Evolutionary conservation across 1,140 invertebrate genomes (phyloP).

Genomic region (Apis dorsata): DNA sequence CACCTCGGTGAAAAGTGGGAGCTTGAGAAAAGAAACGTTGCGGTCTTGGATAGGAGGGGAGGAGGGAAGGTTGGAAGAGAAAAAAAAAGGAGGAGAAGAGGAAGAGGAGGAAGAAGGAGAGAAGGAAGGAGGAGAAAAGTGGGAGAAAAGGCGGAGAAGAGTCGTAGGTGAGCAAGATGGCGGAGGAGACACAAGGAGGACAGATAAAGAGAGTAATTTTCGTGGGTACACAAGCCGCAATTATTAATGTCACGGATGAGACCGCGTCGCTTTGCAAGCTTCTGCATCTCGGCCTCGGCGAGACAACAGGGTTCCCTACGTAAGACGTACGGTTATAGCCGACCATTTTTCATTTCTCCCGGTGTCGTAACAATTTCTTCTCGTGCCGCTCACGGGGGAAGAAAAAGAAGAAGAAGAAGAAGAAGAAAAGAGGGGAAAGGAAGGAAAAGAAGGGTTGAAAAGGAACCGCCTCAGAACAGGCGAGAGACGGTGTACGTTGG

Average conservation of each 20-base stretch:
- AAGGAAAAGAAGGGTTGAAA: no score
- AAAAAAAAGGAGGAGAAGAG: not conserved
- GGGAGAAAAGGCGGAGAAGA: slow-evolving; percentile 1
- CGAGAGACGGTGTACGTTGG: not conserved
- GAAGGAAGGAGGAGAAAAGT: slow-evolving; percentile 1
- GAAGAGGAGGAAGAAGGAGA: not conserved
- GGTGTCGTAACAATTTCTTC: slow-evolving; percentile 47
- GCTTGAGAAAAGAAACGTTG: slow-evolving; percentile 34
- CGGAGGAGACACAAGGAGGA: slow-evolving; percentile 39
- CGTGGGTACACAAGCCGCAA: slow-evolving; percentile 66
- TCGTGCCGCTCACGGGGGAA: not conserved
- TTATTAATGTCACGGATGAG: slow-evolving; percentile 68
- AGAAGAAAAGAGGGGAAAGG: not conserved
- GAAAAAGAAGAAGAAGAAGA: not conserved
- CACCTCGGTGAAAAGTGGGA: slow-evolving; percentile 39
- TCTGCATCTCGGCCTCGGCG: slow-evolving; percentile 46
- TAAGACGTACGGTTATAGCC: slow-evolving; percentile 48
- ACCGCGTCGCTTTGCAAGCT: slow-evolving; percentile 42
- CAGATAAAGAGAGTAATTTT: slow-evolving; percentile 71
- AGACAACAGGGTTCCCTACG: slow-evolving; percentile 43
- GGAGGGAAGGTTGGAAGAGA: not conserved
- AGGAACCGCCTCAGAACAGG: not conserved
- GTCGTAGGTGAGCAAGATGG: slow-evolving; percentile 29
- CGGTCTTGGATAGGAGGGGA: not conserved
- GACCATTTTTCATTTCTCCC: slow-evolving; percentile 57